Evolutionary conservation across 1,140 invertebrate genomes (phyloP), one percentile per base, ranked within the genome.

Genomic region (Hycleus cichorii): DNA sequence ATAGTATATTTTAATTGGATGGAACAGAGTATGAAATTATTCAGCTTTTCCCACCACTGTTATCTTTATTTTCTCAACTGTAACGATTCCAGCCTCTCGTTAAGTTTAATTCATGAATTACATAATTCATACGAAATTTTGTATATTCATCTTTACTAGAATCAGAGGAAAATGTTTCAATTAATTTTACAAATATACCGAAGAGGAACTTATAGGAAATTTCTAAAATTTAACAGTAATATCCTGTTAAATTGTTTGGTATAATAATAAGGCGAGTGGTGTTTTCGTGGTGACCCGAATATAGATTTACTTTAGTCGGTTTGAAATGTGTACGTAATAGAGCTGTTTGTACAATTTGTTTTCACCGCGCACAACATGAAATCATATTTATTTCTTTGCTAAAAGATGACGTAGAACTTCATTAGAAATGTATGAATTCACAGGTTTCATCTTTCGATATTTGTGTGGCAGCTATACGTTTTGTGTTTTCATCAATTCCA

Each of bases 51-150:
- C 11, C 39, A 52, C 32, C 32, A 7, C 12, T 42, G 49, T 52
- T 52, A 52, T 52, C 49, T 42, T 8, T 24, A 25, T 50, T 50
- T 50, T 40, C 49, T 12, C 10, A 24, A 25, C 24, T 38, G 27
- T 27, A 49, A 49, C 27, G 27, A 49, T 38, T 51, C 45, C 24
- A 27, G 39, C n/a, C 46, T 39, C 32, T 27, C 25, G 18, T 45
- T 46, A 52, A 53, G 11, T 53, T 53, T 53, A 53, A 38, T 53
- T 25, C 51, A 44, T 40, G 32, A 43, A 52, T 52, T 50, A 12
- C 46, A 25, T 47, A 52, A 44, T 44, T 52, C 18, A 9, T 52
- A 18, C 32, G 2, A 32, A 32, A 32, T 32, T 32, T 32, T 7
- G 18, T 18, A 32, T 32, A 32, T 32, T 32, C 32, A 32, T 32